Conservation (phyloP, 2,113 vertebrate species). For the Otis tarda region DNA sequence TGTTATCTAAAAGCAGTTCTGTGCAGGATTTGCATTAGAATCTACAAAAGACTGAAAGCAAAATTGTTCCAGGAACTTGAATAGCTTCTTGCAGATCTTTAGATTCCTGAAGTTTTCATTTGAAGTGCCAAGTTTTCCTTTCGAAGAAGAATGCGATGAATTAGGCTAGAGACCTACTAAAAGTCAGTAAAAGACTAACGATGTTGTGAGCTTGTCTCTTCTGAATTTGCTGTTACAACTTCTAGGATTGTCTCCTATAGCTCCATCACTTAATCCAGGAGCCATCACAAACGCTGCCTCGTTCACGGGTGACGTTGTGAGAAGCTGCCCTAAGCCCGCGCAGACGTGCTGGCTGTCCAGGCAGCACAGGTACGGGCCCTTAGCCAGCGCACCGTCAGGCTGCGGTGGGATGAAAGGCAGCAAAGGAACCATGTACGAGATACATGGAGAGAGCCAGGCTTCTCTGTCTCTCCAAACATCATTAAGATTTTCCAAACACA, state of each 20-base stretch:
- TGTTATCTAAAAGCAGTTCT: background rate
- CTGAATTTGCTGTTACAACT: background rate
- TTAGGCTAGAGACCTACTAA: background rate
- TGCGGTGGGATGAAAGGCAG: background rate
- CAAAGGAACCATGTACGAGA: fast-evolving
- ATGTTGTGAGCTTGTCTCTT: background rate
- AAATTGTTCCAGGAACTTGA: background rate
- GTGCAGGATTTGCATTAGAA: background rate
- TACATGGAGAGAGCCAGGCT: background rate
- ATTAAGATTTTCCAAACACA: fast-evolving
- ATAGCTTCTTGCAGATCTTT: background rate
- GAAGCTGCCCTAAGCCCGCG: fast-evolving
- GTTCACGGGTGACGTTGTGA: background rate
- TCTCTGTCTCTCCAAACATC: background rate
- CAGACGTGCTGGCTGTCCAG: fast-evolving
- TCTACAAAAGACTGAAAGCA: background rate
- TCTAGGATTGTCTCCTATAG: background rate
- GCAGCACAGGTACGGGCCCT: background rate
- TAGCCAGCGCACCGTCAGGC: fast-evolving
- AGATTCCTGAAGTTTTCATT: background rate
- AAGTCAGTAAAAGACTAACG: background rate
- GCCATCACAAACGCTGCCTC: background rate
- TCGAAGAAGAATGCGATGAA: background rate
- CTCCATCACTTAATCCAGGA: background rate
- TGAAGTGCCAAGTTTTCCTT: background rate